These are phyloP conservation scores for Morone chrysops DNA, from an alignment of 2,113 vertebrate genomes.

Conservation along the genomic window DNA sequence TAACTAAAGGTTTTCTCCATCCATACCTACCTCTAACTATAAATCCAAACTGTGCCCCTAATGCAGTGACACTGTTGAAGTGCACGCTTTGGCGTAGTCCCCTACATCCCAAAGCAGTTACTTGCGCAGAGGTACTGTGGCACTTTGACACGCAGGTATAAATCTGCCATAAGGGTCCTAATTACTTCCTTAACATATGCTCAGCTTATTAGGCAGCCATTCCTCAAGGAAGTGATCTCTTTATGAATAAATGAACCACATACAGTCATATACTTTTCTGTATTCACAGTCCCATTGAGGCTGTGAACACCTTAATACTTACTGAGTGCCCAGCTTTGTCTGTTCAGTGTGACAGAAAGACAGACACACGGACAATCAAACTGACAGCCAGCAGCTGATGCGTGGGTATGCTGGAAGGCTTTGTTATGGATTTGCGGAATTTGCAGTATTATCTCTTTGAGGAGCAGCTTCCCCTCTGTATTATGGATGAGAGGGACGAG, in stretches of 20 bases:
- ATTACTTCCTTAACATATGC: constrained; percentile 50
- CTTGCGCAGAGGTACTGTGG: constrained; percentile 4
- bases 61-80: background rate
- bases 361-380: constrained; percentile 21
- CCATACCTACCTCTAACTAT: background rate
- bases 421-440: constrained; percentile 72
- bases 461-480: constrained; percentile 65
- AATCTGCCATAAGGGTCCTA: constrained; percentile 28
- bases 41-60: background rate
- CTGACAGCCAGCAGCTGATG: constrained; percentile 58
- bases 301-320: background rate
- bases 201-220: constrained; percentile 50
- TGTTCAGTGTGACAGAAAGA: constrained; percentile 24
- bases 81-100: background rate
- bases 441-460: constrained; percentile 69
- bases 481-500: constrained; percentile 64
- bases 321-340: background rate
- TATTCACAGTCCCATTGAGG: background rate
- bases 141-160: constrained; percentile 33
- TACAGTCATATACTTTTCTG: background rate
- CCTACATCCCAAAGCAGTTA: background rate
- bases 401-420: constrained; percentile 49
- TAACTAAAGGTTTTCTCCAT: background rate
- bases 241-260: constrained; percentile 36
- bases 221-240: constrained; percentile 33